Evolutionary conservation across 2,113 vertebrate species (phyloP), one percentile per base, ranked within the genome.

Genomic region (Epinephelus moara): DNA sequence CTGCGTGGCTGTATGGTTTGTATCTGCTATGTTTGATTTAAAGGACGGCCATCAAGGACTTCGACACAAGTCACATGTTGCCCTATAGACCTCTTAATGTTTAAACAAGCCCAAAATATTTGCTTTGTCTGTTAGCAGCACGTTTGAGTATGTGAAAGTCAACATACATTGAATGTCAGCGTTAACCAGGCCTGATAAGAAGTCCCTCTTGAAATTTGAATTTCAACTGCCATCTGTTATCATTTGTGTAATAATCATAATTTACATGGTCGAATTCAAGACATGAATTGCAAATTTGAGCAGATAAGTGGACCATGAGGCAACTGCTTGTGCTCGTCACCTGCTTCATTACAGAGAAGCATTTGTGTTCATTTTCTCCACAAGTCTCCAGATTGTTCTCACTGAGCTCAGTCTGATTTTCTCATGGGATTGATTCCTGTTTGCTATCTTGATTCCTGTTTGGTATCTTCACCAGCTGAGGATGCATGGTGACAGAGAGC

Each of bases 21-120:
- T 71, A 52, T 68, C 33, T 63, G 37, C n/a, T 40, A 1, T 21
- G 40, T 68, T 37, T 55, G 14, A 6, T 53, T 80, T 30, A 8
- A 40, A 77, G 62, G 11, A 14, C 9, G n/a, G 62, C 42, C 11
- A 23, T 66, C 70, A 64, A 57, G 30, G 52, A 40, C 56, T 70
- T 64, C 55, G 37, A 23, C 75, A 69, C 4, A 30, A 62, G 70
- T 81, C 82, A 84, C 66, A 13, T 71, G 42, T 50, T n/a, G 42
- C 57, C 62, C 27, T 60, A 2, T 68, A 63, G 72, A 83, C 64
- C 55, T 67, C 27, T 53, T 50, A 18, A 13, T 56, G 53, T 82
- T 86, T 68, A 71, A 85, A 61, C 57, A 45, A 70, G 66, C 4
- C 55, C 47, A 27, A 15, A 67, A 80, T 84, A 76, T 88, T 91